Base-by-base conservation (phyloP, 2,888 invertebrate species). In the Euclidia mi region DNA sequence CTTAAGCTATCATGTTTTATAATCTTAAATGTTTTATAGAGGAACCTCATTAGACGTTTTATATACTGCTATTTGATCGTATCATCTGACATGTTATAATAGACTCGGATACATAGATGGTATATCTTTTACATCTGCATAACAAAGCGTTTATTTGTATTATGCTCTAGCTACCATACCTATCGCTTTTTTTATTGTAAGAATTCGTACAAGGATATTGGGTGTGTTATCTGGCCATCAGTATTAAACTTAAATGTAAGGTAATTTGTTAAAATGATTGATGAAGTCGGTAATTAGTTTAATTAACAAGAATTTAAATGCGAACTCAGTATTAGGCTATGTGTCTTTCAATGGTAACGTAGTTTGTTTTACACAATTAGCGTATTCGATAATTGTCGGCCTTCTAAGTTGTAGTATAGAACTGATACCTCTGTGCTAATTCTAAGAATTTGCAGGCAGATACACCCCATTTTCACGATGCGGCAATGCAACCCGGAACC, bases 61-160 rank as follows among this genome's bases (percentile, higher is more conserved):
- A 56, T 28, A 35, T 37, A 43, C 50, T n/a, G 37, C 20, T 29
- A 32, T 35, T 49, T 37, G 58, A 62, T 69, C 25, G 49, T 61
- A 67, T 64, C 46, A 34, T 34, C 47, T 45, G 44, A 14, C 48
- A 28, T 44, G 35, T 56, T 46, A 47, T 61, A 63, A 63, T 57
- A 42, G 34, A 52, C n/a, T 50, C 34, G 38, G 38, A 53, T 46
- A 65, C 52, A 18, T 50, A 34, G 41, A 37, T 25, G 4, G n/a
- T 58, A 42, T 56, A 53, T 60, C 43, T 47, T 6, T 45, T 40
- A 10, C 34, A 59, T 72, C 58, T 65, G 38, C 65, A 65, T 73
- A 53, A 73, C 59, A 67, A 61, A 53, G 18, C 38, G 41, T 50
- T 51, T 50, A 53, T 48, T 47, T 50, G 37, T 58, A 49, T 49